These are phyloP conservation scores for Imbricaverruca yamaguchii DNA, from an alignment of 2,888 invertebrate species.

Conservation along the genomic window DNA sequence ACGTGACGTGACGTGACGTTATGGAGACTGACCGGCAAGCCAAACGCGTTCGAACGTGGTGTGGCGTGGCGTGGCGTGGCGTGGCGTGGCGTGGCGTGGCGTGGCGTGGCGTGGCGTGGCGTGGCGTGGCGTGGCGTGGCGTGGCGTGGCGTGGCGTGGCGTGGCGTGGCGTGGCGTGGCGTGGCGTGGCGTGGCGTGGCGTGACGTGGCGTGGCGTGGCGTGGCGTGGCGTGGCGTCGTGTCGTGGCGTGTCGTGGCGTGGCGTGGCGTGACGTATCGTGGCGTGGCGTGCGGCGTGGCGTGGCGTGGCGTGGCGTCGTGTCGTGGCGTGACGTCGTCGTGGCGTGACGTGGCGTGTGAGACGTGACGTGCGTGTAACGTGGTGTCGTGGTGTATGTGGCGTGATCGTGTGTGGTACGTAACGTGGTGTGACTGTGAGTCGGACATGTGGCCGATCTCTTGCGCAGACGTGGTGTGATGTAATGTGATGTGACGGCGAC, in stretches of 20 bases:
- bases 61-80: constrained; percentile 96
- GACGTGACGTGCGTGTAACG: no score
- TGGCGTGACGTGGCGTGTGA: no score
- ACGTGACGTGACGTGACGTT: constrained; percentile 85
- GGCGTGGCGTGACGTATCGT: no score
- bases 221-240: no score
- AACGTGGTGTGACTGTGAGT: constrained; percentile 51
- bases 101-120: background rate
- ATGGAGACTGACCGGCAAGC: constrained; percentile 65
- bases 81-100: constrained; percentile 54
- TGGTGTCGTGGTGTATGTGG: no score
- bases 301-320: constrained; percentile 89
- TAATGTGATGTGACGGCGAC: constrained; percentile 97
- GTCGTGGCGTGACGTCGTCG: no score
- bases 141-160: no score
- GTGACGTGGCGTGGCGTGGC: no score
- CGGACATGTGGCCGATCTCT: constrained; percentile 72
- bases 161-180: no score
- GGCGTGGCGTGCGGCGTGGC: constrained; percentile 64
- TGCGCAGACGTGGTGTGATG: constrained; percentile 77
- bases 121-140: background rate
- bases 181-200: no score
- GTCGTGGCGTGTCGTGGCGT: no score
- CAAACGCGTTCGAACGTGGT: constrained; percentile 94
- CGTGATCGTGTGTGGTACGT: no score